Conservation (phyloP, 2,113 vertebrate species). For the Emydocephalus ijimae region DNA sequence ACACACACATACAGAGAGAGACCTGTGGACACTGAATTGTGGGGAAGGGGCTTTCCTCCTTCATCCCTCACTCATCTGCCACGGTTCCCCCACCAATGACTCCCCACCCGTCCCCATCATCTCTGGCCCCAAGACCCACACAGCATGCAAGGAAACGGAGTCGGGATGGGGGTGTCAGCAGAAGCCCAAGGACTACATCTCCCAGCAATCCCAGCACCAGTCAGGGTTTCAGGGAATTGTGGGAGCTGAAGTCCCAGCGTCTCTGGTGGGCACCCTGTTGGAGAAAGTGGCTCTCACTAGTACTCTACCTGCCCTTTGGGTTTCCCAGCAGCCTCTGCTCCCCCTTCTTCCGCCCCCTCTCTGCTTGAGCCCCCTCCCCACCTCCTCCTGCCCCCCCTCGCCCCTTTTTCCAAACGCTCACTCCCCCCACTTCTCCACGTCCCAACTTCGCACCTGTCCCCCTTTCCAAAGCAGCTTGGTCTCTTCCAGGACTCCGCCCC, state of each 20-base stretch:
- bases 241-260: background rate
- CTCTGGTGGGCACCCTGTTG: background rate
- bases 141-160: background rate
- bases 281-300: background rate
- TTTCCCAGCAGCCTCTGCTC: background rate
- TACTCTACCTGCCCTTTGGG: background rate
- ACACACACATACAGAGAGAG: background rate
- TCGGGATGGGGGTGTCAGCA: background rate
- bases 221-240: background rate
- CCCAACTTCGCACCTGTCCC: conserved; percentile 10
- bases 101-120: background rate
- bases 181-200: background rate
- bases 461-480: background rate
- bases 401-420: background rate
- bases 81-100: background rate
- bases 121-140: background rate
- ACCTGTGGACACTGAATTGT: background rate
- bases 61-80: background rate
- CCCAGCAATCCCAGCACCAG: background rate
- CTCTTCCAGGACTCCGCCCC: background rate
- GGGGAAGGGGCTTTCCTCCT: background rate
- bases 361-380: background rate
- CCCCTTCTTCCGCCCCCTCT: background rate
- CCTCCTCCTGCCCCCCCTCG: background rate
- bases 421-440: background rate